Evolutionary conservation across 2,797 vertebrate species (phyloP), one percentile per base, ranked within the genome.

Genomic region (Zalophus californianus): DNA sequence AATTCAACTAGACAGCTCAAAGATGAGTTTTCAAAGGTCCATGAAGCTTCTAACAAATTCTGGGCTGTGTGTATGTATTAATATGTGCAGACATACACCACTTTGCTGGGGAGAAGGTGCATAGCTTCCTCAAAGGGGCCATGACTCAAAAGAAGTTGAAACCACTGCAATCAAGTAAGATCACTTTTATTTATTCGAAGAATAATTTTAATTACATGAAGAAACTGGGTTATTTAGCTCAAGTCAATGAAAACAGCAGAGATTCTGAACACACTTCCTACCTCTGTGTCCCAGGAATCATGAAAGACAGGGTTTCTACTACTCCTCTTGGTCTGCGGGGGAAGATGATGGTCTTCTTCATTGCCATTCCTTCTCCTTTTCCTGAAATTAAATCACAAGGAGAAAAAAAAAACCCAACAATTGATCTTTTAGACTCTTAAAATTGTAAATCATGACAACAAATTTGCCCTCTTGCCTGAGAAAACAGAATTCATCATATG

Each of bases 251-350:
- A 68, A 72, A 80, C 7, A 38, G 16, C 21, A 27, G 48, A 32
- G 32, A 25, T 10, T 48, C 23, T 1, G 15, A 72, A 41, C 85
- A 38, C n/a, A 58, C 2, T 35, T 68, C 98, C 98, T 98, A 99
- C 99, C 99, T 99, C 99, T 18, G 99, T 99, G 96, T 99, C 99
- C 99, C 99, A 99, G 1, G 98, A 98, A 70, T 99, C 99, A 87
- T 99, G 99, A 5, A 99, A 98, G 95, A 98, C 98, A 48, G 98
- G 92, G 85, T 98, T 99, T 90, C 99, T 98, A 90, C 98, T 99
- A 95, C 98, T 99, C 92, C 99, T 99, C 96, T 99, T 99, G 90
- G 99, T 99, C 98, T 99, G 99, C 4, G 99, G 99, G 87, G 99
- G 99, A 82, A 99, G 98, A 10, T 99, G 99, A 91, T 98, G 98